These are phyloP conservation scores for Amblyjoppa fuscipennis DNA, from an alignment of 2,888 invertebrate species.

Conservation along the genomic window DNA sequence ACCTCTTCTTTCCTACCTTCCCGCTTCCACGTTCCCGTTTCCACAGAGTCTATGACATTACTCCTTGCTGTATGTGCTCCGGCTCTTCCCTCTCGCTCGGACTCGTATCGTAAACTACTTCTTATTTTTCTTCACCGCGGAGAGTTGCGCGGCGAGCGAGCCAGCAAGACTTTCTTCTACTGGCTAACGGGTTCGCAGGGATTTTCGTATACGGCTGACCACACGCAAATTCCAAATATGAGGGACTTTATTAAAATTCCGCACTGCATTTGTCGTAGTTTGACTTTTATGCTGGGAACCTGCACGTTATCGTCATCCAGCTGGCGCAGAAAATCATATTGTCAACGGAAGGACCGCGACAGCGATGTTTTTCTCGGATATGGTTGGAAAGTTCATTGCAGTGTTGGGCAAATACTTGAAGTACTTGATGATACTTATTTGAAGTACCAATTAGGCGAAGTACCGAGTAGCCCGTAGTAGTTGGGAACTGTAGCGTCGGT, in stretches of 20 bases:
- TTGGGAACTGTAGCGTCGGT: too few relatives aligned
- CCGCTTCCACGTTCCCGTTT: constrained; percentile 39
- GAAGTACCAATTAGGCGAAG: too few relatives aligned
- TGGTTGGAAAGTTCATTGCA: too few relatives aligned
- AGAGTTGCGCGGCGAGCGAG: neutral
- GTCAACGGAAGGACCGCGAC: too few relatives aligned
- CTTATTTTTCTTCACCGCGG: constrained; percentile 6
- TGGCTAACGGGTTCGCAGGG: neutral
- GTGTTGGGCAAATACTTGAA: too few relatives aligned
- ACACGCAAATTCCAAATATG: neutral
- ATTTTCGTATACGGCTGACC: constrained; percentile 7
- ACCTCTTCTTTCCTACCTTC: constrained; percentile 29
- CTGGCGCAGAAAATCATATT: too few relatives aligned
- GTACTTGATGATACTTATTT: too few relatives aligned
- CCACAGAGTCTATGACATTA: constrained; percentile 45
- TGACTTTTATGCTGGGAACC: too few relatives aligned
- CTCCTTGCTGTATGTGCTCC: constrained; percentile 38
- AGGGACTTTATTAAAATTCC: neutral
- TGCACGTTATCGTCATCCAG: too few relatives aligned
- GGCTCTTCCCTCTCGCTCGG: constrained; percentile 26
- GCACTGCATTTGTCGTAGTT: neutral
- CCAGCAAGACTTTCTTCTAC: neutral
- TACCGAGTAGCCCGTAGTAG: too few relatives aligned
- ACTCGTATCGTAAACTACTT: constrained; percentile 5
- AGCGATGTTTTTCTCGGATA: too few relatives aligned